Percentiles rank a stretch among this genome's conserved stretches.
phyloP scores from a whole-genome alignment of 2,797 vertebrate genomes.

The Macropus fuliginosus region DNA sequence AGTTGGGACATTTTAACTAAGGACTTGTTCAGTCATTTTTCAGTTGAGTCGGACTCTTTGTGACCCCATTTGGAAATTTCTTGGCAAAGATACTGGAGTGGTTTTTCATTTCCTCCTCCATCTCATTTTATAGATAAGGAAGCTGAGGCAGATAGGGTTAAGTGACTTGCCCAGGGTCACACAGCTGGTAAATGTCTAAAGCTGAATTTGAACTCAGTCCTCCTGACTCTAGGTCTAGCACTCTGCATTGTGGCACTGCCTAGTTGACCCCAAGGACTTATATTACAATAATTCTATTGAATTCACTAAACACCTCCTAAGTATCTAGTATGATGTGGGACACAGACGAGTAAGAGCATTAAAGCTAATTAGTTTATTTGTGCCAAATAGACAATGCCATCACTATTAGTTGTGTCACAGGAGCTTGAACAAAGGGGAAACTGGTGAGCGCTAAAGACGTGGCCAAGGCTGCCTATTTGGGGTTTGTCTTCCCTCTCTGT shows the following conservation, averaged over 20 bases:
- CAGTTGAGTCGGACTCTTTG: neutral
- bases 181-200: neutral
- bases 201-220: neutral
- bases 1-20: neutral
- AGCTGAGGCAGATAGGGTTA: neutral
- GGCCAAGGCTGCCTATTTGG: neutral
- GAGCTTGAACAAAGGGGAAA: neutral
- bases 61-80: neutral
- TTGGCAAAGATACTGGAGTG: neutral
- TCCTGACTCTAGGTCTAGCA: neutral
- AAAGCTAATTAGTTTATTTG: neutral
- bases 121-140: neutral
- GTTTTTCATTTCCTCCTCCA: neutral
- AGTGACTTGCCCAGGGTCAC: neutral
- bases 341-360: neutral
- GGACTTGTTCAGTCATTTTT: neutral
- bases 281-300: neutral
- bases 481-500: neutral
- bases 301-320: neutral
- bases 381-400: neutral
- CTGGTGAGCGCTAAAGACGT: neutral
- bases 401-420: neutral
- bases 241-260: neutral
- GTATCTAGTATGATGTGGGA: neutral
- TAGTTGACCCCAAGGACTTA: neutral